phyloP scores from a whole-genome alignment of 2,797 vertebrate species.

The Lepilemur ruficaudatus region DNA sequence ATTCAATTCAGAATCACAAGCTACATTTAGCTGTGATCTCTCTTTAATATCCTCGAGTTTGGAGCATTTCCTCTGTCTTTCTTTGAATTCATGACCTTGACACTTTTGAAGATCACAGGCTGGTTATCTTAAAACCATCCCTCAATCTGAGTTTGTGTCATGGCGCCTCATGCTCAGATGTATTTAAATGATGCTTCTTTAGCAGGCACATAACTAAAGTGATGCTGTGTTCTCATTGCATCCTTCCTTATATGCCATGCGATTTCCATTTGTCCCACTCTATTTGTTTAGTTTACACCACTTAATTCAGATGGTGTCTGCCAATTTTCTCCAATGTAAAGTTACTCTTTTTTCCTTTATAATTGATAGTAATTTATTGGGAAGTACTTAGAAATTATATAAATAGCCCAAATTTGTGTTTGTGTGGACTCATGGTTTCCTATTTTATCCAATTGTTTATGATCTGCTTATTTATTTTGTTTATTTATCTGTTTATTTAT shows the following conservation, averaged over 20 bases:
- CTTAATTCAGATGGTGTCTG: neutral
- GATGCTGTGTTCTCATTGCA: neutral
- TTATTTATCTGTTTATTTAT: no score
- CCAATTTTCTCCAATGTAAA: neutral
- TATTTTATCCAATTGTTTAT: neutral
- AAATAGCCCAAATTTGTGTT: neutral
- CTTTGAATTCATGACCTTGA: neutral
- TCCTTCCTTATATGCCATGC: fast-evolving
- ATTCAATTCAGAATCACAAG: neutral
- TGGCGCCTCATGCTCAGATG: neutral
- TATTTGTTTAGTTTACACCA: neutral
- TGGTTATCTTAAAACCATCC: neutral
- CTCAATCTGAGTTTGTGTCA: neutral
- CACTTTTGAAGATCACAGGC: neutral
- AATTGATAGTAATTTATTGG: neutral
- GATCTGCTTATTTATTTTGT: neutral
- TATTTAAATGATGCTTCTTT: neutral
- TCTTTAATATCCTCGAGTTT: neutral
- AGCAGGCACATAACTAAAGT: neutral
- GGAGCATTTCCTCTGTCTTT: neutral
- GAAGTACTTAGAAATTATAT: neutral
- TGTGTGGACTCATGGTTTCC: neutral
- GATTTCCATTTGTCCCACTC: neutral
- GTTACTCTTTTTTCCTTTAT: neutral
- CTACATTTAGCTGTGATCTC: neutral